Conservation (phyloP, 2,888 invertebrate genomes). For the Chironomus riparius region DNA sequence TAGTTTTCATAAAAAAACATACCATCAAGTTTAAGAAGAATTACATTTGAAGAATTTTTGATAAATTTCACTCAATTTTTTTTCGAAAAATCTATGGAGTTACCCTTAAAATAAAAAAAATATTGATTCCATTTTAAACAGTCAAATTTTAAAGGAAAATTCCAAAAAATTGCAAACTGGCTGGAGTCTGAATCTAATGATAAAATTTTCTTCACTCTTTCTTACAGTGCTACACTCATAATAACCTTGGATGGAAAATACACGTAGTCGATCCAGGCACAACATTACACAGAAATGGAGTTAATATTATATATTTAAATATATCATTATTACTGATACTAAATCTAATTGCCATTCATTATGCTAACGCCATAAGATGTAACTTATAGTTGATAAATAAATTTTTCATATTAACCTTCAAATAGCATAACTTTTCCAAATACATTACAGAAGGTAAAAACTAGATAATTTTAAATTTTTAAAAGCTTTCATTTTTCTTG, state of each 20-base stretch:
- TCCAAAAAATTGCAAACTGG: too few relatives aligned
- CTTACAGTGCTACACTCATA: constrained; percentile 83
- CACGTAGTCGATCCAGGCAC: constrained; percentile 68
- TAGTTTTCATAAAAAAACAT: too few relatives aligned
- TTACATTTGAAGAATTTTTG: too few relatives aligned
- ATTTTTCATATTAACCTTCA: background rate
- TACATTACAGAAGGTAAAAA: background rate
- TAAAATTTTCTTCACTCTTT: too few relatives aligned
- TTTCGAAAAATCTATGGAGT: too few relatives aligned
- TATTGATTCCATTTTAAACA: too few relatives aligned
- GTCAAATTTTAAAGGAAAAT: too few relatives aligned
- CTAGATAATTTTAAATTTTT: constrained; percentile 4
- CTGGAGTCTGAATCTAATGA: too few relatives aligned
- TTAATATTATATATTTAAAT: background rate
- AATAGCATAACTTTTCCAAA: background rate
- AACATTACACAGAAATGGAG: constrained; percentile 15
- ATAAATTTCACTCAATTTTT: too few relatives aligned
- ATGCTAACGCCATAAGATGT: background rate
- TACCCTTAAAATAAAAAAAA: too few relatives aligned
- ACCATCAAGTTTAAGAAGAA: too few relatives aligned
- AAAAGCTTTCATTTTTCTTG: too few relatives aligned
- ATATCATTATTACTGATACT: background rate
- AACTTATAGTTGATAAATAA: constrained; percentile 12
- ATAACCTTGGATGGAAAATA: constrained; percentile 87
- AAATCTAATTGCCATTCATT: background rate